Conservation (phyloP, 1,140 invertebrate species). For the Eurosta solidaginis region DNA sequence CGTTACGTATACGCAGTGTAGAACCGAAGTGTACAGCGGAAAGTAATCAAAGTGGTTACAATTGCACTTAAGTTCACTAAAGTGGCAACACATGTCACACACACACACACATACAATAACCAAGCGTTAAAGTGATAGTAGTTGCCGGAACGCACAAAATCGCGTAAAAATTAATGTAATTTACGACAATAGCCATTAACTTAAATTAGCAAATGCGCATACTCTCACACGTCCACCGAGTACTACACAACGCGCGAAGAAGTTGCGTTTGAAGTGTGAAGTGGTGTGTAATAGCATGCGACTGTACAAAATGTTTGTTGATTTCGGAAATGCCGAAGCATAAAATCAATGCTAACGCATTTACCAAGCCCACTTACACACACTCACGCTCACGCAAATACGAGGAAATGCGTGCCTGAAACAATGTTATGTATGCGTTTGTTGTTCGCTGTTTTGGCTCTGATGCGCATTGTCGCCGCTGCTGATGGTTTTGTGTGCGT, state of each 20-base stretch:
- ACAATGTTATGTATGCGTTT: not conserved
- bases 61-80: not conserved
- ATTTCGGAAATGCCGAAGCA: constrained; percentile 15
- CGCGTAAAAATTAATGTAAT: constrained; percentile 60
- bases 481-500: not conserved
- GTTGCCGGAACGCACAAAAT: constrained; percentile 45
- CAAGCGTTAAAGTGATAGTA: not conserved
- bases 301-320: not conserved
- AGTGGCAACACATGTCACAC: not conserved
- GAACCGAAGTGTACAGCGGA: not conserved
- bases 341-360: not conserved
- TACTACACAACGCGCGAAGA: not conserved
- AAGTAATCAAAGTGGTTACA: not conserved
- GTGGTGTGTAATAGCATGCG: not conserved
- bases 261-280: not conserved
- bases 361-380: too few species aligned
- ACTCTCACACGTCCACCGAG: not conserved
- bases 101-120: not conserved
- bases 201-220: constrained; percentile 53
- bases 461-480: not conserved
- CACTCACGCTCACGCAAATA: not conserved
- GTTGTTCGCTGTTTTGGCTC: not conserved
- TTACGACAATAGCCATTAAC: constrained; percentile 59
- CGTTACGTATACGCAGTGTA: not conserved
- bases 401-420: not conserved